phyloP scores from a whole-genome alignment of 2,113 vertebrate genomes.

The Acrocephalus arundinaceus region DNA sequence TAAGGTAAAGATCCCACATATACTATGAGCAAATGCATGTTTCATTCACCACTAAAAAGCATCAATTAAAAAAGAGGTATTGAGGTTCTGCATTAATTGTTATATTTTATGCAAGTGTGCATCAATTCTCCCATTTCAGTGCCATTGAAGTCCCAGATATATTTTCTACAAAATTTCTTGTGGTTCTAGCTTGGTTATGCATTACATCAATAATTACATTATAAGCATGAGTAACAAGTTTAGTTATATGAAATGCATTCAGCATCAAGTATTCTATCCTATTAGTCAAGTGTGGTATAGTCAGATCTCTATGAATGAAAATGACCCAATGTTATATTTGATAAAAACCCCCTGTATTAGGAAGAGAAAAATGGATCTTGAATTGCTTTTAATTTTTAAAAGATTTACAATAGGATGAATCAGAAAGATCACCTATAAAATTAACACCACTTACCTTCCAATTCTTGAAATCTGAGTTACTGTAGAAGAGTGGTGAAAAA shows the following conservation, averaged over 20 bases:
- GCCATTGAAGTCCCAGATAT: background rate
- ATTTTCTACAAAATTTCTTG: background rate
- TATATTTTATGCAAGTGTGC: background rate
- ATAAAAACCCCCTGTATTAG: background rate
- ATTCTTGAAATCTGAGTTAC: background rate
- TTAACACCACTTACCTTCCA: background rate
- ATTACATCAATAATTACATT: slow-evolving; percentile 10
- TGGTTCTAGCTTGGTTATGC: background rate
- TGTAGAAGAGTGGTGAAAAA: background rate
- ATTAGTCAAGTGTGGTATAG: slow-evolving; percentile 7
- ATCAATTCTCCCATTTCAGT: background rate
- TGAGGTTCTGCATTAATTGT: background rate
- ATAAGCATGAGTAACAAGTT: slow-evolving; percentile 10
- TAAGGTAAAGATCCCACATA: background rate
- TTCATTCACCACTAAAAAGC: background rate
- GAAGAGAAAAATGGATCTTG: slow-evolving; percentile 18
- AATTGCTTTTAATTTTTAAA: slow-evolving; percentile 40
- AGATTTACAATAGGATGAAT: slow-evolving; percentile 9
- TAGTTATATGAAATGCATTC: background rate
- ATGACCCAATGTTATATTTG: background rate
- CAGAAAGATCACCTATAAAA: slow-evolving; percentile 19
- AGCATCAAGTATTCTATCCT: background rate
- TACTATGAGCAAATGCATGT: background rate
- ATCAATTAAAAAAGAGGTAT: background rate
- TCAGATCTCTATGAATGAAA: slow-evolving; percentile 12